Base-by-base conservation (phyloP, 30 jellyfish, hydroid and myxozoan genomes). In the Cassiopea andromeda region DNA sequence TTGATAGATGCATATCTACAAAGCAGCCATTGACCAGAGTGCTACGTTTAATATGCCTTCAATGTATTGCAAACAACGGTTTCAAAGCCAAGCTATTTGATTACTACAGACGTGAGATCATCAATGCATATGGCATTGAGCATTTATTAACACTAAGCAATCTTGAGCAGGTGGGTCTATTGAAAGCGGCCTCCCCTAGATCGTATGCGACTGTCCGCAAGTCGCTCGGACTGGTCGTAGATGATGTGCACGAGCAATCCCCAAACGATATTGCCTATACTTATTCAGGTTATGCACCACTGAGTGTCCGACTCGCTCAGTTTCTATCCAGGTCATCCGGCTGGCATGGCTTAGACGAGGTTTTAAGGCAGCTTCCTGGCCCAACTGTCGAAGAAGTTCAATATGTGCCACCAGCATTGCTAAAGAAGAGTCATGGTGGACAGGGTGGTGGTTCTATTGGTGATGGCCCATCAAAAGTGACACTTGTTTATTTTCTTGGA, bases 261-360 rank as follows among this genome's bases (percentile, higher is more conserved):
- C 99, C 99, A 46, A 96, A 87, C 54, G 99, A 96, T 48, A 96
- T 96, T 67, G 99, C 99, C 6, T 96, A 91, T 68, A 97, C 93
- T 15, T 98, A 96, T 80, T 96, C 99, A 16, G 99, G 99, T 38
- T 96, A 91, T 78, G 99, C 99, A 4, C 99, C 99, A 43, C 86
- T 96, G 69, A 80, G 97, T 59, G 93, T 96, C 75, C 92, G 99
- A 48, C 94, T 96, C 43, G 99, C 95, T 1, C 99, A 96, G 85
- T 96, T 91, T 64, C 79, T 91, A 44, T 94, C 97, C 79, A 94
- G 98, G 18, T 97, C 84, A 61, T 82, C 99, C 4, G 85, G 98
- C 73, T 96, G 99, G 99, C 94, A 94, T 46, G 98, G 98, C 13
- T 75, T 96, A 1, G 99, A 96, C 61, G 99, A 96, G 69, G 94